Conservation (phyloP, 2,797 vertebrate genomes). For the Vireo griseus region DNA sequence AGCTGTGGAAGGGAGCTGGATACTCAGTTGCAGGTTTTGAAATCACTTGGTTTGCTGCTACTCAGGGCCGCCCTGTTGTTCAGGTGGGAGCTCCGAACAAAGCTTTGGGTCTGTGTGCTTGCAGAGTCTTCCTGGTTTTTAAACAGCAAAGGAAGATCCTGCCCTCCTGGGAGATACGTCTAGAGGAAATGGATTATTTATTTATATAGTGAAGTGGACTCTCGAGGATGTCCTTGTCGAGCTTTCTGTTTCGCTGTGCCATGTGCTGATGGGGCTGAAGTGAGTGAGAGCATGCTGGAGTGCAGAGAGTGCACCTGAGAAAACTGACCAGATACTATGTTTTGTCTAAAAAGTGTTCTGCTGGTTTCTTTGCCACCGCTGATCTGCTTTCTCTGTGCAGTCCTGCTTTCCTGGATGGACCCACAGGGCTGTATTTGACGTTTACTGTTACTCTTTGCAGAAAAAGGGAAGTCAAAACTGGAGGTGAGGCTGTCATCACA, state of each 20-base stretch:
- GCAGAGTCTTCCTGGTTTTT: not conserved
- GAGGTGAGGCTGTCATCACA: not conserved
- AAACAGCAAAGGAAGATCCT: not conserved
- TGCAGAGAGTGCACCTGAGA: not conserved
- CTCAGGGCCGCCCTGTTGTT: not conserved
- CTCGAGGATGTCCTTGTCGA: accelerated
- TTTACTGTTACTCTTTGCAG: not conserved
- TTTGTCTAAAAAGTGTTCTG: not conserved
- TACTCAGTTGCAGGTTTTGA: not conserved
- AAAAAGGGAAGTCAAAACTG: not conserved
- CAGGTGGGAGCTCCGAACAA: not conserved
- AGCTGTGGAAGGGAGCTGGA: not conserved
- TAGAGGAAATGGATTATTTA: not conserved
- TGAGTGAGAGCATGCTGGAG: not conserved
- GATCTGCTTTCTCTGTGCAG: not conserved
- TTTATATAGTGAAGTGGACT: not conserved
- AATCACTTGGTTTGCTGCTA: accelerated
- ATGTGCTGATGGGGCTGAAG: accelerated
- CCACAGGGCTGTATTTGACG: not conserved
- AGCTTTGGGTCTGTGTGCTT: not conserved
- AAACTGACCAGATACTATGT: not conserved
- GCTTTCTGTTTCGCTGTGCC: accelerated
- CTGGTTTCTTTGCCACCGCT: not conserved
- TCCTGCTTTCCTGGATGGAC: not conserved
- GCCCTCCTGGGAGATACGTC: not conserved